Base-by-base conservation (phyloP, 2,113 vertebrate species). In the Clupea harengus region DNA sequence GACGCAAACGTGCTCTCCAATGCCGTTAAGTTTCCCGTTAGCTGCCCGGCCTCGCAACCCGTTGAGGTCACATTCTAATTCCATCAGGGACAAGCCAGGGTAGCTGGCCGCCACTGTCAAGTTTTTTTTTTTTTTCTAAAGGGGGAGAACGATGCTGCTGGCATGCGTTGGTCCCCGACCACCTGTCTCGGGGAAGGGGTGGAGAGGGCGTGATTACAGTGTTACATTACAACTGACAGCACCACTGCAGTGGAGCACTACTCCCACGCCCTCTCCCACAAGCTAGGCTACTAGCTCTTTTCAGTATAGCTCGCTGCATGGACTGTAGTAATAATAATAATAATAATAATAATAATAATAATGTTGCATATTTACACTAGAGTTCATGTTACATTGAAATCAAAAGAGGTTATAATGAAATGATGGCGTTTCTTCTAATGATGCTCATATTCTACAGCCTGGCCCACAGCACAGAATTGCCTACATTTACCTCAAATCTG, bases 131-230 rank as follows among this genome's bases (percentile, higher is more conserved):
- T 86, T 87, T 88, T 88, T 88, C 82, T 86, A 85, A 85, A 81
- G 32, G 85, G 86, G 86, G 88, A 85, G 80, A 90, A 88, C 45
- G 86, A 88, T 88, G 90, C 92, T 91, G 89, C 81, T 90, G 87
- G 92, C 93, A 80, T 89, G 89, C 22, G 87, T 88, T 91, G 88
- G 75, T 72, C 15, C 32, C 84, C 89, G 15, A 89, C 92, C 95
- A 95, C 94, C 94, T 95, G 93, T 93, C 93, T 93, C 89, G 83
- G 88, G 85, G 89, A 90, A 92, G 91, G 86, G 88, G 93, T 91
- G 93, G 92, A 90, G 91, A 91, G 92, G 91, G 92, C 92, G 91
- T 90, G 90, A 85, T 91, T 92, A 88, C 92, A 85, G 88, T 89
- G 87, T 91, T 89, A 90, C 93, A 90, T 93, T 92, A 92, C 93